Percentiles rank a stretch among this genome's conserved stretches.
Conservation (phyloP, 2,888 invertebrate genomes). For the Aproaerema taeniolella region DNA sequence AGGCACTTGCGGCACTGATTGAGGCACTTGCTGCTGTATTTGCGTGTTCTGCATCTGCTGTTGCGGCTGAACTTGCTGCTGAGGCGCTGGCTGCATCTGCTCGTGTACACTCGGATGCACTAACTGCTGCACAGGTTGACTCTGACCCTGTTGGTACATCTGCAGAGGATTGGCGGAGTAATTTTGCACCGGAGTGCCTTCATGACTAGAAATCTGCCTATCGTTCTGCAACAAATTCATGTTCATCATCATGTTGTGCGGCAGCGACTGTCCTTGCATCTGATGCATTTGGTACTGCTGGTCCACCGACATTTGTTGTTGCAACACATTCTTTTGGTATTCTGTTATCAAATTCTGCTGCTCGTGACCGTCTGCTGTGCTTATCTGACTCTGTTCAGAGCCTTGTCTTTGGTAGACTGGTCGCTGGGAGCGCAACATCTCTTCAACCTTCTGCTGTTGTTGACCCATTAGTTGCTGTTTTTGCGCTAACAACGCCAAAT, state of each 20-base stretch:
- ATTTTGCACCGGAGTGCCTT: constrained; percentile 72
- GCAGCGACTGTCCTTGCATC: constrained; percentile 61
- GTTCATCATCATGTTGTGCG: constrained; percentile 59
- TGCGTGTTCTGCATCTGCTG: background rate
- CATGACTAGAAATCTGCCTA: constrained; percentile 72
- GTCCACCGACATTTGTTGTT: constrained; percentile 61
- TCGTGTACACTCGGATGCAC: constrained; percentile 33
- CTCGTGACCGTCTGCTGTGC: constrained; percentile 52
- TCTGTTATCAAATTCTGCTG: constrained; percentile 51
- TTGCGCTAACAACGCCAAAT: constrained; percentile 67
- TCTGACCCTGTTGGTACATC: constrained; percentile 55
- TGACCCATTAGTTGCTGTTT: constrained; percentile 72
- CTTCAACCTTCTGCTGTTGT: constrained; percentile 70
- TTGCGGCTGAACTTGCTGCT: constrained; percentile 2
- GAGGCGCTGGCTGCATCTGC: constrained; percentile 14
- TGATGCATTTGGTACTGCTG: constrained; percentile 45
- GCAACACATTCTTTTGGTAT: constrained; percentile 50
- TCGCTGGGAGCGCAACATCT: constrained; percentile 53
- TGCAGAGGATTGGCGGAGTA: constrained; percentile 64
- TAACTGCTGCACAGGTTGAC: constrained; percentile 40
- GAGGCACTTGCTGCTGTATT: background rate
- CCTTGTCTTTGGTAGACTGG: constrained; percentile 63
- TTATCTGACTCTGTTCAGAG: constrained; percentile 67
- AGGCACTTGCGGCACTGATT: constrained; percentile 5
- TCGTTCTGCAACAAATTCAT: constrained; percentile 59